Conservation (phyloP, 2,797 vertebrate genomes). For the Lagorchestes hirsutus region DNA sequence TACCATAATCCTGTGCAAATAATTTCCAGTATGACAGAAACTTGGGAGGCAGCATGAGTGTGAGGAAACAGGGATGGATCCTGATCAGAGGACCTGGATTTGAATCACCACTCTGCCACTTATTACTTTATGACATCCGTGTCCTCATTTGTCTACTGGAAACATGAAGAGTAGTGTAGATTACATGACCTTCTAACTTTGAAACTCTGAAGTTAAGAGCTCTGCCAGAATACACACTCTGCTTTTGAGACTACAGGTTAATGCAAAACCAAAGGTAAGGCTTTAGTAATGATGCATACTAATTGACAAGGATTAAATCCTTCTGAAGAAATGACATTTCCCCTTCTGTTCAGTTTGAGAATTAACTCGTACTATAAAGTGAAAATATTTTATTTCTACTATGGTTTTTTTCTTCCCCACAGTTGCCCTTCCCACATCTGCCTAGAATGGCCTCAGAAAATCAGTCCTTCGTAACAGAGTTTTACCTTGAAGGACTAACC, state of each 20-base stretch:
- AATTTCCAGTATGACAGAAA: not conserved
- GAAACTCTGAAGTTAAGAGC: not conserved
- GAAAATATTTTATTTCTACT: not conserved
- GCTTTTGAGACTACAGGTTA: not conserved
- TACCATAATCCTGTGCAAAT: not conserved
- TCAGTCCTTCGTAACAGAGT: not conserved
- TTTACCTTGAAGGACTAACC: slow-evolving; percentile 62
- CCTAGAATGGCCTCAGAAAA: slow-evolving; percentile 49
- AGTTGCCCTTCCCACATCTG: not conserved
- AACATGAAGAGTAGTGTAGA: not conserved
- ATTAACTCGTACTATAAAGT: not conserved
- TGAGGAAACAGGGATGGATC: not conserved
- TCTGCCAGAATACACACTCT: not conserved
- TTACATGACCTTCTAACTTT: not conserved
- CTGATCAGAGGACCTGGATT: not conserved
- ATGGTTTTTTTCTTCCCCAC: not conserved
- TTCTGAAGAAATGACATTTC: not conserved
- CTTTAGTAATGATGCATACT: not conserved
- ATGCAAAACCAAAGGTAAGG: not conserved
- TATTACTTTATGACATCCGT: not conserved
- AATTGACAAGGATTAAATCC: not conserved
- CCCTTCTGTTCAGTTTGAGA: not conserved
- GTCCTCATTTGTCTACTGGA: not conserved
- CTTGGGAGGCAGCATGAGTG: not conserved
- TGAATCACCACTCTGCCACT: not conserved